These are phyloP conservation scores for Eilema sororculum DNA, from an alignment of 2,888 invertebrate genomes.

Conservation along the genomic window DNA sequence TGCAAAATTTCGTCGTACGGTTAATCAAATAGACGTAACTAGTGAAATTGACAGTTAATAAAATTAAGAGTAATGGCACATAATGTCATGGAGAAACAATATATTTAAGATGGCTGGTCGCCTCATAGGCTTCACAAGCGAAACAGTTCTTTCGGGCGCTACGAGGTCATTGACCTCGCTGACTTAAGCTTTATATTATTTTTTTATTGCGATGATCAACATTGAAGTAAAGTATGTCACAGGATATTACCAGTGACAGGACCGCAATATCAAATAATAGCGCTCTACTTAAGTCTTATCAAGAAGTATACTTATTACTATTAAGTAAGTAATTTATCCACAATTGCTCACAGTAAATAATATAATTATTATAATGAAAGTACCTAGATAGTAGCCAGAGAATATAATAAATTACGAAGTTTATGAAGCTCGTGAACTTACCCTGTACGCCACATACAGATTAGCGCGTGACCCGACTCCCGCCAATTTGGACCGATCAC, in stretches of 20 bases:
- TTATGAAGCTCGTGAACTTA: conserved; percentile 63
- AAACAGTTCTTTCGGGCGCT: conserved; percentile 18
- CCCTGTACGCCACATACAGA: conserved; percentile 65
- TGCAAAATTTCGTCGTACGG: no score
- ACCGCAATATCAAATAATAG: neutral
- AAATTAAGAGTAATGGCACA: neutral
- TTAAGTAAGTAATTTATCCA: neutral
- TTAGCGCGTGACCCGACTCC: conserved; percentile 67
- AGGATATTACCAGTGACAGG: neutral
- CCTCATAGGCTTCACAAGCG: conserved; percentile 19
- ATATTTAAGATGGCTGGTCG: neutral
- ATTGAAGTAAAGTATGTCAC: neutral
- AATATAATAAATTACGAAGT: conserved; percentile 24
- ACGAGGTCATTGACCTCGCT: conserved; percentile 33
- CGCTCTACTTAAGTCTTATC: neutral
- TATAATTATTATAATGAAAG: no score
- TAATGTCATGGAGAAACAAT: neutral
- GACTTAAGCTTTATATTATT: conserved; percentile 6
- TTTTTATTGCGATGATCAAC: neutral
- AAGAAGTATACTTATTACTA: neutral
- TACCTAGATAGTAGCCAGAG: conserved; percentile 2
- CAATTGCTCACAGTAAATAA: neutral
- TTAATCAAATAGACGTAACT: neutral
- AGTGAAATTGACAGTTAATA: neutral
- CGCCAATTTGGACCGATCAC: conserved; percentile 80